Conservation (phyloP, 2,113 vertebrate genomes). For the Penelope pileata region DNA sequence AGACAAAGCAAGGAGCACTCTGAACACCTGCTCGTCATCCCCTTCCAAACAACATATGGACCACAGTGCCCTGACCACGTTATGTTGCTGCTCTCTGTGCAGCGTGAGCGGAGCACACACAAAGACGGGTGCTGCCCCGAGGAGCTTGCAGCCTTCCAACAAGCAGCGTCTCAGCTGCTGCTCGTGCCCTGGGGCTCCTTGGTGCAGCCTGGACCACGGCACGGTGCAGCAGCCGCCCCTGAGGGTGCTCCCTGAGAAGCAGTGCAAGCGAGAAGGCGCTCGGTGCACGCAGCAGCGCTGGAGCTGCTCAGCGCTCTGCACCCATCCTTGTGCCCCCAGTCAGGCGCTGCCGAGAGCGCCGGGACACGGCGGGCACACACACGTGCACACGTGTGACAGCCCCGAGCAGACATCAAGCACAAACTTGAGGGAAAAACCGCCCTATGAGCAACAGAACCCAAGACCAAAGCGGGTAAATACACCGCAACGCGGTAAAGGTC, state of each 20-base stretch:
- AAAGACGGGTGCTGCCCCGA: background rate
- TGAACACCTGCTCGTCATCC: background rate
- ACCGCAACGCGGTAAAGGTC: background rate
- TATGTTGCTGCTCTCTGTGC: background rate
- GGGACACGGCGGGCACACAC: accelerated
- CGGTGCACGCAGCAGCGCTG: background rate
- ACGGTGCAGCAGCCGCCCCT: too few relatives aligned
- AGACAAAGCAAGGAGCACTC: background rate
- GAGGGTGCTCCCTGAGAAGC: too few relatives aligned
- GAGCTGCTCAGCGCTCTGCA: background rate
- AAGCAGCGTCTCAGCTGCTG: background rate
- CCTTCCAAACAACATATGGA: background rate
- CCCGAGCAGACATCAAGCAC: background rate
- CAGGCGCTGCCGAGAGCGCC: background rate
- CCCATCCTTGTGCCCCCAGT: background rate
- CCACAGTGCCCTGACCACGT: background rate
- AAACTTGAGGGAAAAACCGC: background rate
- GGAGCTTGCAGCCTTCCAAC: background rate
- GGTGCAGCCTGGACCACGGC: background rate
- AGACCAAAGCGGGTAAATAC: background rate
- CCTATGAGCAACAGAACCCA: background rate
- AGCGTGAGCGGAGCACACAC: accelerated
- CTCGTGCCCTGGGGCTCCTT: background rate
- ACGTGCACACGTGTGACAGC: background rate
- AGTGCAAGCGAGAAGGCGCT: background rate